Evolutionary conservation across 1,140 invertebrate genomes (phyloP).

Genomic region (Brachystomella parvula): DNA sequence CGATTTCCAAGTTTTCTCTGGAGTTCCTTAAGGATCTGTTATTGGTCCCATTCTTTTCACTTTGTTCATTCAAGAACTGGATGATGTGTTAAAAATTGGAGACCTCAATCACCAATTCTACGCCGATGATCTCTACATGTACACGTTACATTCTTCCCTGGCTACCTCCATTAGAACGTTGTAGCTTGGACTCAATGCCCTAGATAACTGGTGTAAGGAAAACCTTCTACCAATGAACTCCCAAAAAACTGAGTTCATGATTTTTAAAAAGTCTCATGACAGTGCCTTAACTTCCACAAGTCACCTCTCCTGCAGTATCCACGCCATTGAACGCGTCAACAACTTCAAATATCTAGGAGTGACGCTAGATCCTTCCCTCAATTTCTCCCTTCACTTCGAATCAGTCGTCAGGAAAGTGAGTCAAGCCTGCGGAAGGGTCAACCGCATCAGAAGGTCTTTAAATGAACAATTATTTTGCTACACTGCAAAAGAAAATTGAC

Average conservation of each 20-base stretch:
- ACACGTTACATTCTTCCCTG: background rate
- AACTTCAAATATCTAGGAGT: background rate
- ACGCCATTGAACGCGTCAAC: background rate
- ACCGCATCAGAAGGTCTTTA: background rate
- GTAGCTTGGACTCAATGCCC: background rate
- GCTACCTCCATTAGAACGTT: background rate
- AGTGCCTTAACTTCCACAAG: background rate
- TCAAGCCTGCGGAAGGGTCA: background rate
- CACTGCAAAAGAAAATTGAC: too few species aligned
- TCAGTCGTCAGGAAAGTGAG: background rate
- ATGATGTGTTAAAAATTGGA: conserved; percentile 10
- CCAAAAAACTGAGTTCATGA: conserved; percentile 14
- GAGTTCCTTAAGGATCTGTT: conserved; percentile 40
- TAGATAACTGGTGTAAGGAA: conserved; percentile 9
- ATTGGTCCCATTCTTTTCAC: conserved; percentile 38
- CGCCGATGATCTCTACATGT: conserved; percentile 39
- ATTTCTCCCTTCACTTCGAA: background rate
- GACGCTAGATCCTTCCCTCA: background rate
- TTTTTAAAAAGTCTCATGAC: background rate
- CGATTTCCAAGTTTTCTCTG: conserved; percentile 7
- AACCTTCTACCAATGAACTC: conserved; percentile 3
- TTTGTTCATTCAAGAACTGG: conserved; percentile 38
- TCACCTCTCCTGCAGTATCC: background rate
- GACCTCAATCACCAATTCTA: conserved; percentile 29
- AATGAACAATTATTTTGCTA: too few species aligned